Evolutionary conservation across 2,113 vertebrate genomes (phyloP).

Genomic region (Himantopus leucocephalus): DNA sequence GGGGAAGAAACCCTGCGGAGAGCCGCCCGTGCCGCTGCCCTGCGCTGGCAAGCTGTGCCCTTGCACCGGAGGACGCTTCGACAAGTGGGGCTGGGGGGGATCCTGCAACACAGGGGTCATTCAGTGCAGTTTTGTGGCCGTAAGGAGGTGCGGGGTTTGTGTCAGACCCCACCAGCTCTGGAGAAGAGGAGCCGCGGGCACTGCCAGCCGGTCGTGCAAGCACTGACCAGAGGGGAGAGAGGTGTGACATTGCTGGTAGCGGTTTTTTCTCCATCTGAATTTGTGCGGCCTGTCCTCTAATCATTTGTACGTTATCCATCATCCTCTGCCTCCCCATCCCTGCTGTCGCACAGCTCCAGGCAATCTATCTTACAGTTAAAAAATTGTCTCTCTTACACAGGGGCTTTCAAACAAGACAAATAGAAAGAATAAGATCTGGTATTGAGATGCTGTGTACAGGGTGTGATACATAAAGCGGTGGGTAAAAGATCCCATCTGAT

Average conservation of each 20-base stretch:
- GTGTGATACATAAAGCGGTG: not conserved
- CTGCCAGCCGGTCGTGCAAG: not conserved
- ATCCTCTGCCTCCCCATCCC: conserved; percentile 34
- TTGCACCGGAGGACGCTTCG: rapidly evolving
- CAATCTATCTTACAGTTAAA: conserved; percentile 65
- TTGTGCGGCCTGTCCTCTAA: conserved; percentile 58
- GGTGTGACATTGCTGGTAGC: not conserved
- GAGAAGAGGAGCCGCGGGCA: not conserved
- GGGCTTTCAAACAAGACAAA: conserved; percentile 71
- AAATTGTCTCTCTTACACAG: conserved; percentile 69
- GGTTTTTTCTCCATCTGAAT: conserved; percentile 10
- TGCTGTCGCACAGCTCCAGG: conserved; percentile 52
- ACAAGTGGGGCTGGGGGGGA: no score
- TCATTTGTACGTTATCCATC: conserved; percentile 50
- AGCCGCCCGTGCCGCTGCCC: rapidly evolving
- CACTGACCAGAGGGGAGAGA: not conserved
- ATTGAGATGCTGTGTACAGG: conserved; percentile 35
- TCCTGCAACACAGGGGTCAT: not conserved
- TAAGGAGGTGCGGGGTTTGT: no score
- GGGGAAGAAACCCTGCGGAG: not conserved
- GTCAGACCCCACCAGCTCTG: not conserved
- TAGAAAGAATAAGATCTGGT: conserved; percentile 44
- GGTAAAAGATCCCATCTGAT: conserved; percentile 25
- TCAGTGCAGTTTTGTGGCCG: rapidly evolving
- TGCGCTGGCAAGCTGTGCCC: no score